These are phyloP conservation scores for Ifrita kowaldi DNA, from an alignment of 2,113 vertebrate species.

Conservation along the genomic window DNA sequence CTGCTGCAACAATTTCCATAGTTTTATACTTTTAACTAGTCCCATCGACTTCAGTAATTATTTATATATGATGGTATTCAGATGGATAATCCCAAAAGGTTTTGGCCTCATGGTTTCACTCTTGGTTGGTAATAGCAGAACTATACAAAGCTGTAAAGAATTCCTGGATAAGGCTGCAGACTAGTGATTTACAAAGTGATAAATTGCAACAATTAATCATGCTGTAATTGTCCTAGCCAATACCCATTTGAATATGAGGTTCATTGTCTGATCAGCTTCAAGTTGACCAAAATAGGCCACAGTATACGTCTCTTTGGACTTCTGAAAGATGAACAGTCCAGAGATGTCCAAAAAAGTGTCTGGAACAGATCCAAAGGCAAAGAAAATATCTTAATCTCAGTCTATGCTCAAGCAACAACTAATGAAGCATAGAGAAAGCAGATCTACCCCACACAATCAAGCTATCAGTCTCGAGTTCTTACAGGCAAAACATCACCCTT, in stretches of 20 bases:
- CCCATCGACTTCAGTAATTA: background rate
- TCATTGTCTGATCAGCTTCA: background rate
- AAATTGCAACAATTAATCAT: slow-evolving; percentile 22
- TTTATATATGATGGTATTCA: background rate
- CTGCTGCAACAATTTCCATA: background rate
- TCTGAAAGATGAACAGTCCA: background rate
- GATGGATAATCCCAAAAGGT: background rate
- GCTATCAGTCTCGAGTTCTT: background rate
- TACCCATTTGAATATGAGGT: background rate
- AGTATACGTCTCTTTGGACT: background rate
- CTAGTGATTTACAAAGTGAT: background rate
- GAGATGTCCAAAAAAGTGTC: slow-evolving; percentile 22
- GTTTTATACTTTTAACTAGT: background rate
- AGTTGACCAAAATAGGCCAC: slow-evolving; percentile 44
- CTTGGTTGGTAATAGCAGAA: background rate
- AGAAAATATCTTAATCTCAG: slow-evolving; percentile 15
- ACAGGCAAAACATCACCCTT: background rate
- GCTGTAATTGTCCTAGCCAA: background rate
- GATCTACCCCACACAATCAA: background rate
- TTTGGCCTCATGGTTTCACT: background rate
- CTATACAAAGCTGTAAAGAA: background rate
- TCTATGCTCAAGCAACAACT: background rate
- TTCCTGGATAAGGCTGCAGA: background rate
- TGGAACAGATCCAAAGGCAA: slow-evolving; percentile 11
- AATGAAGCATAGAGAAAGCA: background rate